Evolutionary conservation across 2,797 vertebrate species (phyloP).

Genomic region (Spatula versicolor): DNA sequence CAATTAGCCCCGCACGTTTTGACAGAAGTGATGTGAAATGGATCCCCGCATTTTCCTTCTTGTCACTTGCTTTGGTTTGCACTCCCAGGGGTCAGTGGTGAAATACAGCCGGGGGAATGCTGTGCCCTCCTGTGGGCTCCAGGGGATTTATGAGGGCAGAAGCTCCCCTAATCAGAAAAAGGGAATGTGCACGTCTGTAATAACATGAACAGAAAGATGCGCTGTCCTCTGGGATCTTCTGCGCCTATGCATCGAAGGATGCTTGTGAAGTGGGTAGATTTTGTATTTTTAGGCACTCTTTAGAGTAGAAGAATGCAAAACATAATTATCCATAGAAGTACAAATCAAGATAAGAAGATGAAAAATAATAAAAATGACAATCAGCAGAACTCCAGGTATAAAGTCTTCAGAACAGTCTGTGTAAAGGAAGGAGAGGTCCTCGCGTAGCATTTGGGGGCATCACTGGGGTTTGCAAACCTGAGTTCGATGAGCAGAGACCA

Average conservation of each 20-base stretch:
- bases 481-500: rapidly evolving
- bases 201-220: neutral
- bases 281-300: neutral
- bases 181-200: neutral
- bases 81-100: too few species aligned
- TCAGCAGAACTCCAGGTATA: neutral
- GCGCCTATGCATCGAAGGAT: neutral
- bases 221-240: neutral
- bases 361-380: neutral
- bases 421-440: neutral
- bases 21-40: neutral
- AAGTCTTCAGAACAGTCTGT: neutral
- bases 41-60: too few species aligned
- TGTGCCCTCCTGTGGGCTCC: neutral
- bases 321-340: neutral
- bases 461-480: neutral
- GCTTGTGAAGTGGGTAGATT: neutral
- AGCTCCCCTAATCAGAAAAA: neutral
- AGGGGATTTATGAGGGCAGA: neutral
- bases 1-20: neutral
- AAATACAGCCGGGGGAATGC: too few species aligned
- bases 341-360: neutral
- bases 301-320: neutral
- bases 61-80: too few species aligned
- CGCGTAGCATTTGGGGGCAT: neutral